These are phyloP conservation scores for Rhyacophila evoluta DNA, from an alignment of 2,888 invertebrate species.

Conservation along the genomic window DNA sequence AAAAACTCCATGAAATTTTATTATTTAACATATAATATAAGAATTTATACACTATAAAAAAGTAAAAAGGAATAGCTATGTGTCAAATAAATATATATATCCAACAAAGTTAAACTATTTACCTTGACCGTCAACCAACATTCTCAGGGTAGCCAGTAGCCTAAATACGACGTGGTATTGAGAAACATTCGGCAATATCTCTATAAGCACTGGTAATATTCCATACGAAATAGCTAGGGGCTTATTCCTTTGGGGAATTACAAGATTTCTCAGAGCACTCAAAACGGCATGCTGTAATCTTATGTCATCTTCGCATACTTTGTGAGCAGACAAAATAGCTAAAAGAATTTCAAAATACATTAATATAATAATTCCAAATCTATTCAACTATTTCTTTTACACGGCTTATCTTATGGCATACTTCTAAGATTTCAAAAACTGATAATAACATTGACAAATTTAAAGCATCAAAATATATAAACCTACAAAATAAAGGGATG, in stretches of 20 bases:
- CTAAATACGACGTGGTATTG: constrained; percentile 89
- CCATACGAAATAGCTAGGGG: constrained; percentile 78
- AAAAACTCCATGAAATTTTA: too few species aligned
- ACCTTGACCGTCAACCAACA: constrained; percentile 90
- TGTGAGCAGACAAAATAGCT: constrained; percentile 69
- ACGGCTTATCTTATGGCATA: too few species aligned
- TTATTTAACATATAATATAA: too few species aligned
- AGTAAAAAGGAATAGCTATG: background rate
- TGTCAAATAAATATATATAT: background rate
- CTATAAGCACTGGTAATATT: constrained; percentile 70
- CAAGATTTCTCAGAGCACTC: constrained; percentile 83
- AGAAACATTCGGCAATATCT: constrained; percentile 76
- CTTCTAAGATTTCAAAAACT: too few species aligned
- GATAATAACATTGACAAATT: too few species aligned
- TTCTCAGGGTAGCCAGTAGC: constrained; percentile 84
- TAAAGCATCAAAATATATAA: too few species aligned
- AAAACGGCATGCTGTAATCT: constrained; percentile 80
- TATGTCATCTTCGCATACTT: constrained; percentile 72
- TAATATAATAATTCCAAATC: background rate
- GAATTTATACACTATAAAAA: too few species aligned
- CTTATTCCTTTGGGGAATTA: constrained; percentile 82
- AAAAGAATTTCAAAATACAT: constrained; percentile 43
- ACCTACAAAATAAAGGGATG: too few species aligned
- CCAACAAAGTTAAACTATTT: too few species aligned
- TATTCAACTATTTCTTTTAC: too few species aligned